phyloP scores from a whole-genome alignment of 2,888 invertebrate genomes.

The Rotaria sp. region DNA sequence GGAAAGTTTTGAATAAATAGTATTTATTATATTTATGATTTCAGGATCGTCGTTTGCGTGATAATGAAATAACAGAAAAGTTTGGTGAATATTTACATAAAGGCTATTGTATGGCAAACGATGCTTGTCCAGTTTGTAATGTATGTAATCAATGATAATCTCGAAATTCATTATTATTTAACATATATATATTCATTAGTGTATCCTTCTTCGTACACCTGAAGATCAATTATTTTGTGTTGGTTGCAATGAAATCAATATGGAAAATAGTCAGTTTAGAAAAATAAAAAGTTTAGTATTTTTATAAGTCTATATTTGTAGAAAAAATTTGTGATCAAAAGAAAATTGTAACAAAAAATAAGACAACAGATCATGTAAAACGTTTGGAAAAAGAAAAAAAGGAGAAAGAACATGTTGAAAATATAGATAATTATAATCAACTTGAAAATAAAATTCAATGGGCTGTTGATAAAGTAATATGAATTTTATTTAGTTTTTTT shows the following conservation, averaged over 20 bases:
- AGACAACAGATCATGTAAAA: background rate
- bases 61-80: constrained; percentile 54
- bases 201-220: background rate
- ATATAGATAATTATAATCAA: background rate
- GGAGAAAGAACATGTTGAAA: background rate
- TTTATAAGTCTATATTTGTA: background rate
- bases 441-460: constrained; percentile 8
- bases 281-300: background rate
- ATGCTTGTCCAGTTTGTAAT: constrained; percentile 51
- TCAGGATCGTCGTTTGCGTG: constrained; percentile 43
- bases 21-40: background rate
- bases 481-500: background rate
- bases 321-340: background rate
- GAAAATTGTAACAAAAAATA: background rate
- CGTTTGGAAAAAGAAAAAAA: background rate
- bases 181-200: background rate
- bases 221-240: background rate
- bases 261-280: background rate
- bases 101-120: constrained; percentile 56
- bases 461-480: background rate
- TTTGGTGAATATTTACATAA: constrained; percentile 57
- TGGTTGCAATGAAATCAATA: background rate
- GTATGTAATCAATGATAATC: constrained; percentile 45
- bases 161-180: background rate
- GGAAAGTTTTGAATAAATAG: background rate